Conservation (phyloP, 2,888 invertebrate genomes). For the Folsomia candida region DNA sequence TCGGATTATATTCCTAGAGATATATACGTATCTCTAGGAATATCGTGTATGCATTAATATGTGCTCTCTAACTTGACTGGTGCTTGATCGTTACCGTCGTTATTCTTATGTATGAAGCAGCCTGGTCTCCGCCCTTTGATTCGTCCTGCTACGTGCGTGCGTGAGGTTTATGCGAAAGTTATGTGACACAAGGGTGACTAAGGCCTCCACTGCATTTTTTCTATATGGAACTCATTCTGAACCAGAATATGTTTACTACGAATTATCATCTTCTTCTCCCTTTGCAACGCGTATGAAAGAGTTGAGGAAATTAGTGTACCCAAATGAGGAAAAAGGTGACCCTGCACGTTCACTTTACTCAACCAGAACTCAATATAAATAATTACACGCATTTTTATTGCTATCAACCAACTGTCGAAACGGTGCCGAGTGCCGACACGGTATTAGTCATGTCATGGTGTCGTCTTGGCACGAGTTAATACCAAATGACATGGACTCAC, state of each 20-base stretch:
- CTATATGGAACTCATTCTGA: not conserved
- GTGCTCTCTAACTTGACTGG: slow-evolving; percentile 25
- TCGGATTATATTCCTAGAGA: too few species aligned
- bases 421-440: not conserved
- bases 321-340: too few species aligned
- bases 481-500: too few species aligned
- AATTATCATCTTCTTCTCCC: not conserved
- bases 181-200: not conserved
- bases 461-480: not conserved
- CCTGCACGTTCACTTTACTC: too few species aligned
- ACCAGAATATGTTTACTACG: slow-evolving; percentile 1
- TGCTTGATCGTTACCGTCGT: slow-evolving; percentile 10
- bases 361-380: too few species aligned
- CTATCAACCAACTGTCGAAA: not conserved
- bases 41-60: slow-evolving; percentile 5
- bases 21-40: too few species aligned
- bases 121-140: slow-evolving; percentile 6
- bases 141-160: slow-evolving; percentile 32
- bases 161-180: slow-evolving; percentile 26
- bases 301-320: too few species aligned
- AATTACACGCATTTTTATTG: slow-evolving; percentile 5
- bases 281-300: too few species aligned
- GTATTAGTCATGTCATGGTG: not conserved
- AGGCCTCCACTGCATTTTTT: too few species aligned
- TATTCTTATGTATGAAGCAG: not conserved